phyloP scores from a whole-genome alignment of 2,113 vertebrate species.

The Polypterus senegalus region DNA sequence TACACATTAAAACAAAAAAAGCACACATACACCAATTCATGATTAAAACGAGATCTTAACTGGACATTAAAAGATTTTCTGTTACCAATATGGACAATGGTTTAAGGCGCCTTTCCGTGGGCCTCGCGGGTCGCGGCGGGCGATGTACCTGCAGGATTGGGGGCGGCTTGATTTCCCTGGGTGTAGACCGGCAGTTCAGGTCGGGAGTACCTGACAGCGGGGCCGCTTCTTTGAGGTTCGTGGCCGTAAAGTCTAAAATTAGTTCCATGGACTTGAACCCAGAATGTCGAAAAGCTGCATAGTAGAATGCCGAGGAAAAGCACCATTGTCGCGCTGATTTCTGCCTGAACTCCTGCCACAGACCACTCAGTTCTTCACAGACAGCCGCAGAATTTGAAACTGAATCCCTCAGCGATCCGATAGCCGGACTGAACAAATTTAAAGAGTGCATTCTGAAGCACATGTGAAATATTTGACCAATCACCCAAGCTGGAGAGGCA shows the following conservation, averaged over 20 bases:
- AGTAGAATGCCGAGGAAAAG: slow-evolving; percentile 27
- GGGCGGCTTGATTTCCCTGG: slow-evolving; percentile 17
- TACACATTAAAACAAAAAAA: too few species aligned
- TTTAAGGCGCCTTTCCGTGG: too few species aligned
- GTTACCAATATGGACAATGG: too few species aligned
- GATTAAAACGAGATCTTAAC: too few species aligned
- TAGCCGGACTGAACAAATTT: slow-evolving; percentile 21
- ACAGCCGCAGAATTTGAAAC: slow-evolving; percentile 17
- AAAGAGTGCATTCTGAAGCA: slow-evolving; percentile 19
- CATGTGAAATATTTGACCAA: slow-evolving; percentile 33
- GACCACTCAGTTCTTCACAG: slow-evolving; percentile 7
- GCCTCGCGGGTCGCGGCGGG: too few species aligned
- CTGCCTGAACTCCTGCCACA: neutral
- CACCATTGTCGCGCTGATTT: slow-evolving; percentile 24
- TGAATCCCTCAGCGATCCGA: slow-evolving; percentile 3
- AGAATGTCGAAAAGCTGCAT: slow-evolving; percentile 24
- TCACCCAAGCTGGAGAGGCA: slow-evolving; percentile 22
- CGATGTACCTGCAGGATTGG: slow-evolving; percentile 24
- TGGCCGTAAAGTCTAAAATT: slow-evolving; percentile 24
- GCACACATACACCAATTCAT: too few species aligned
- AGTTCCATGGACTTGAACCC: slow-evolving; percentile 25
- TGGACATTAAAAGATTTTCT: too few species aligned
- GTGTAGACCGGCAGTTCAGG: slow-evolving; percentile 17
- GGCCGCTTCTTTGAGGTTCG: slow-evolving; percentile 24
- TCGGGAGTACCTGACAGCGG: slow-evolving; percentile 18